Conservation (phyloP, 2,113 vertebrate species). For the Eurystomus gularis region DNA sequence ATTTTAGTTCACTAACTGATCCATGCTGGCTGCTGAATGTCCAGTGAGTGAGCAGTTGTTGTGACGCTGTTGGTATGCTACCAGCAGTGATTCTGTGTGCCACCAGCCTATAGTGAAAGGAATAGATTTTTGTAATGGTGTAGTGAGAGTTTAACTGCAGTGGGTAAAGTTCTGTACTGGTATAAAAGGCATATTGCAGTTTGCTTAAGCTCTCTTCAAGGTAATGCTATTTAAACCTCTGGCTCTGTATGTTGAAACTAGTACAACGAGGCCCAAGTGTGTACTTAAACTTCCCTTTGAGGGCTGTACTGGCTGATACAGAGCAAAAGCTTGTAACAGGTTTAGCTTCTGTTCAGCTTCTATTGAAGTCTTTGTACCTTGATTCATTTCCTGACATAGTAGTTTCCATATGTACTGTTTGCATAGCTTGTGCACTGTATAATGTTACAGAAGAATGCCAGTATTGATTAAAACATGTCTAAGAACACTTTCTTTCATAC, state of each 20-base stretch:
- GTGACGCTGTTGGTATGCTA: neutral
- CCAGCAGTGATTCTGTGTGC: neutral
- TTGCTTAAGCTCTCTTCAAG: slow-evolving; percentile 2
- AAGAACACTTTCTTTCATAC: slow-evolving; percentile 4
- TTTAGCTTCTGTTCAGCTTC: slow-evolving; percentile 30
- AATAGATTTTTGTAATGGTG: neutral
- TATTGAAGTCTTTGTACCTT: neutral
- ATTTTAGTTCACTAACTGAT: neutral
- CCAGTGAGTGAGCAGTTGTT: neutral
- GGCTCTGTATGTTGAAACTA: neutral
- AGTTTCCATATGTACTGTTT: neutral
- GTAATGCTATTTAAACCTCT: slow-evolving; percentile 15
- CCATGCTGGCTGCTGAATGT: neutral
- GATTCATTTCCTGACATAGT: neutral
- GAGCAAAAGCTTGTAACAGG: neutral
- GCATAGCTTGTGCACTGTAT: neutral
- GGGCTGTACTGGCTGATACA: slow-evolving; percentile 5
- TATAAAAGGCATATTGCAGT: neutral
- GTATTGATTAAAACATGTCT: slow-evolving; percentile 49
- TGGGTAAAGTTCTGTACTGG: neutral
- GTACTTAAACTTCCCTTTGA: slow-evolving; percentile 48
- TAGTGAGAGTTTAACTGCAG: neutral
- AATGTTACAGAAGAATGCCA: slow-evolving; percentile 26
- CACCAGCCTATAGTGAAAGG: neutral
- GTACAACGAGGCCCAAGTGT: slow-evolving; percentile 13